Percentiles rank a stretch among this genome's conserved stretches.
These are phyloP conservation scores for Lasioglossum lativentre DNA, from an alignment of 2,888 invertebrate genomes.

Conservation along the genomic window DNA sequence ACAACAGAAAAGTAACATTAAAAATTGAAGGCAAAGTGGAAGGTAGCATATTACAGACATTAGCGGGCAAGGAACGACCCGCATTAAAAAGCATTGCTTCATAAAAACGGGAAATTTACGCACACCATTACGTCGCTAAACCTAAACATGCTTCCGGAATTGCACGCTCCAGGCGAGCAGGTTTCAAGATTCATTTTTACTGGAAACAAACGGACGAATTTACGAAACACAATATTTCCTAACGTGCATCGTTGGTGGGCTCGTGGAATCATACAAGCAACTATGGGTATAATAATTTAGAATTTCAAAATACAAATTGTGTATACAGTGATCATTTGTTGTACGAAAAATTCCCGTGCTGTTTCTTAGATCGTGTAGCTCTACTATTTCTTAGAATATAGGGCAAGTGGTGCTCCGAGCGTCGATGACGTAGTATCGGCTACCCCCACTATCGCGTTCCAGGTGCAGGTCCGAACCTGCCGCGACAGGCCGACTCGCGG, in stretches of 20 bases:
- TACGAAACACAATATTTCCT: background rate
- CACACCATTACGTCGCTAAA: background rate
- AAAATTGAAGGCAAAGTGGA: slow-evolving; percentile 1
- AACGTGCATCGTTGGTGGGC: background rate
- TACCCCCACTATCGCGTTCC: too few relatives aligned
- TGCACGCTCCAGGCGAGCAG: background rate
- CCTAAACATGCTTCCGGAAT: background rate
- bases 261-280: too few relatives aligned
- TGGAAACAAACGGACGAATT: background rate
- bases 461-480: too few relatives aligned
- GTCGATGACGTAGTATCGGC: too few relatives aligned
- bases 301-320: too few relatives aligned
- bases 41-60: background rate
- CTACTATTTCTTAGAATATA: too few relatives aligned
- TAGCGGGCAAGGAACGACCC: background rate
- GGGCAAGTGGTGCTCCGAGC: too few relatives aligned
- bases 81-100: background rate
- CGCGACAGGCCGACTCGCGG: too few relatives aligned
- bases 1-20: background rate
- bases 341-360: too few relatives aligned
- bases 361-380: too few relatives aligned
- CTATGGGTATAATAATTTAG: too few relatives aligned
- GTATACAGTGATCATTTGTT: too few relatives aligned
- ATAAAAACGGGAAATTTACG: background rate
- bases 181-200: background rate